Evolutionary conservation across 1,140 invertebrate genomes (phyloP), one percentile per base, ranked within the genome.

Genomic region (Ostrea edulis): DNA sequence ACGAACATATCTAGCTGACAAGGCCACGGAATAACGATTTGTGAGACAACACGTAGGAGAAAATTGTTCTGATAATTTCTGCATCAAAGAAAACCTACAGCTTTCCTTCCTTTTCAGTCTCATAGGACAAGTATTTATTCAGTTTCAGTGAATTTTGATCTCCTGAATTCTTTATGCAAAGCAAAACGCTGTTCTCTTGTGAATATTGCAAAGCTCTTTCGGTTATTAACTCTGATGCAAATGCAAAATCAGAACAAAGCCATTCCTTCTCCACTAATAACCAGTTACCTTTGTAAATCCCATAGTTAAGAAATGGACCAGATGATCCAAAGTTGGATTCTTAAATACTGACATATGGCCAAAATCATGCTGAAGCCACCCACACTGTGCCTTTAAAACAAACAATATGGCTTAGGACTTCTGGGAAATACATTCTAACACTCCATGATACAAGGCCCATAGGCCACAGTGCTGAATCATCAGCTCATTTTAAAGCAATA

Each of bases 291-390:
- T 93, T 8, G 92, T 87, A 52, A 94, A 90, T 8, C 91, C 92
- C 89, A 94, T 91, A 12, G 89, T 87, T 68, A 93, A 93, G 55
- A 90, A 88, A 82, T 95, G 94, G 35, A 92, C 54, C 20, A 91
- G n/a, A 86, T 92, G 92, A 86, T 94, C 93, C 8, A 91, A 35
- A 65, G 87, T 92, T 7, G 89, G 87, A 22, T 83, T 86, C 77
- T 90, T 90, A 89, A 94, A 93, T 12, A 94, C 92, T n/a, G 93
- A 94, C 25, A 94, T 86, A 88, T 95, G 94, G 8, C 94, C 94
- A 90, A 93, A 94, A 86, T 95, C 94, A 91, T 95, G 95, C 87
- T 95, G 95, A 44, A 92, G 77, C 95, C 95, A 95, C n/a, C 93
- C 93, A 71, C 92, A 87, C 87, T 95, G 95, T 22, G 91, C 92